These are phyloP conservation scores for Encarsia formosa DNA, from an alignment of 2,888 invertebrate species.

Conservation along the genomic window DNA sequence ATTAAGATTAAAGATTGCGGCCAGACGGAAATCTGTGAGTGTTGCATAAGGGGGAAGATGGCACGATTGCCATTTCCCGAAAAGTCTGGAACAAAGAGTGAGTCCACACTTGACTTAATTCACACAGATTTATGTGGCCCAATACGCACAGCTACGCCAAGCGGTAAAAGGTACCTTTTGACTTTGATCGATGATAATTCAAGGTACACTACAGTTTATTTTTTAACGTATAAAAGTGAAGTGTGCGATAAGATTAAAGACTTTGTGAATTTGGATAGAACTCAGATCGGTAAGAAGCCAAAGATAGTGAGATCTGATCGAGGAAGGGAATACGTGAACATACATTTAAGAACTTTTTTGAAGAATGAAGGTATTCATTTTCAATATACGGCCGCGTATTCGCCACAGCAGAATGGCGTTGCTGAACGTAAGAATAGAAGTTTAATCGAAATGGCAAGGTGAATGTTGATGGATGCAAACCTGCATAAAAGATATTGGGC, in stretches of 20 bases:
- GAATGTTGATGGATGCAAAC: conserved; percentile 30
- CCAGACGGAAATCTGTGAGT: neutral
- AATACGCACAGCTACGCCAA: neutral
- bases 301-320: conserved; percentile 23
- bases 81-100: neutral
- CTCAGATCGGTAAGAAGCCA: conserved; percentile 12
- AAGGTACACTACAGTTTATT: neutral
- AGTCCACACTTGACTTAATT: neutral
- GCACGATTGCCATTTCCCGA: neutral
- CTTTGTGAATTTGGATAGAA: neutral
- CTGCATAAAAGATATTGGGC: conserved; percentile 27
- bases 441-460: conserved; percentile 29
- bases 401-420: conserved; percentile 30
- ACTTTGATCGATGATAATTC: conserved; percentile 4
- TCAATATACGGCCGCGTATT: conserved; percentile 27
- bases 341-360: neutral
- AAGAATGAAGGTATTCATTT: conserved; percentile 13
- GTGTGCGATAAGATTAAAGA: neutral
- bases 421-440: conserved; percentile 32
- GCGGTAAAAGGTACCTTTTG: neutral
- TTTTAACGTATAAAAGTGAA: neutral
- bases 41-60: conserved; percentile 3
- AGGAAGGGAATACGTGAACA: conserved; percentile 26
- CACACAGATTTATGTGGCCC: neutral
- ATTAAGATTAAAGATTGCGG: neutral